phyloP scores from a whole-genome alignment of 2,797 vertebrate species.

The Lepilemur ruficaudatus region DNA sequence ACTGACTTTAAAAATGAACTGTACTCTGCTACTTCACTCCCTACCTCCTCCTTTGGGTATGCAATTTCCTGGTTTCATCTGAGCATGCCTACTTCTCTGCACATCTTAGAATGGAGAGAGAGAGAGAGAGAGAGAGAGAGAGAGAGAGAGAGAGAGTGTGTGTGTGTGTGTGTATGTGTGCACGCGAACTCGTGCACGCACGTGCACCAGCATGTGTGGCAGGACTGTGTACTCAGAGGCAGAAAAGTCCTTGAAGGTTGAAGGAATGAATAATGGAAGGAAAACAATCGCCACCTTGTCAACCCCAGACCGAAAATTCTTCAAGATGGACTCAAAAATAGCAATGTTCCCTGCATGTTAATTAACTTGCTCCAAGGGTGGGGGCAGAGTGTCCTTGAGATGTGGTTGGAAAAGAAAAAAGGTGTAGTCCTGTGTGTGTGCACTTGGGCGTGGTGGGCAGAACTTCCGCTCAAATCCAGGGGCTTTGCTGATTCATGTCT shows the following conservation, averaged over 20 bases:
- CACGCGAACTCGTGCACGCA: accelerated
- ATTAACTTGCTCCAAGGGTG: constrained; percentile 48
- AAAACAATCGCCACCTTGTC: constrained; percentile 49
- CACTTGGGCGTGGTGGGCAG: background rate
- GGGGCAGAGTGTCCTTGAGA: constrained; percentile 61
- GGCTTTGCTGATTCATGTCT: background rate
- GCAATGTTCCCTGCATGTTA: constrained; percentile 53
- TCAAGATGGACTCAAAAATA: constrained; percentile 67
- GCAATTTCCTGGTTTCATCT: background rate
- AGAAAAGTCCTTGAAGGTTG: constrained; percentile 71
- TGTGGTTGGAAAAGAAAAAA: background rate
- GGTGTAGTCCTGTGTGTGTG: background rate
- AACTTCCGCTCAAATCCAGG: background rate
- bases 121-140: no score
- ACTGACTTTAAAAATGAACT: background rate
- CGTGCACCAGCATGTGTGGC: background rate
- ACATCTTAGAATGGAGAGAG: background rate
- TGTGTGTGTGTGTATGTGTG: background rate
- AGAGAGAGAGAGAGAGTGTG: no score
- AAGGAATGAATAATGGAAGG: constrained; percentile 60
- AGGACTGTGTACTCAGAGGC: constrained; percentile 17
- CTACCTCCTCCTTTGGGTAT: background rate
- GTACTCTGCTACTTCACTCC: background rate
- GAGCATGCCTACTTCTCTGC: background rate
- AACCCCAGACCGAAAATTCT: constrained; percentile 56